Base-by-base conservation (phyloP, 1,140 invertebrate species). In the Leguminivora glycinivorella region DNA sequence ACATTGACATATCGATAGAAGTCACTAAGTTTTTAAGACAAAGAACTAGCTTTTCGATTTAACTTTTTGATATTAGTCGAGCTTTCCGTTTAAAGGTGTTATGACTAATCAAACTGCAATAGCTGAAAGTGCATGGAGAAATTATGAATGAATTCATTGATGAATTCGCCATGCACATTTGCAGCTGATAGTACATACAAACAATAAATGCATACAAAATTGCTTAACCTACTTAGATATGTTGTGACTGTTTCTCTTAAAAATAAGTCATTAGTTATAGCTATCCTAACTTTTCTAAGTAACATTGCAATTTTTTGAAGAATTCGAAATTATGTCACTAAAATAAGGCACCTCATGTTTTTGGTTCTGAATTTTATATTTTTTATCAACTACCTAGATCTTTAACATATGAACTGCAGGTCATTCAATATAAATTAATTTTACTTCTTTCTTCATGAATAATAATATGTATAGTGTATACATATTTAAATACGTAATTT, bases 331-430 rank as follows among this genome's bases (percentile, higher is more conserved):
- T 31, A 63, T 63, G 31, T 63, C 26, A 63, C 31, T 25, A 67
- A 40, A 79, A 73, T 87, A 85, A 87, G 85, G 85, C 85, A 87
- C 85, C 85, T 84, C 72, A 76, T 75, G 68, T 83, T 83, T 87
- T 87, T 85, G 83, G 83, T 87, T 63, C 25, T 34, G 58, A 40
- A 67, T 67, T 67, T 43, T 5, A 25, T 31, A 25, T 17, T 12
- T 24, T 67, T 67, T 43, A 14, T 63, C 22, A 63, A 26, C 58
- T n/a, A n/a, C n/a, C n/a, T 63, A 63, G 26, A 29, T 22, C 26
- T 63, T 52, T 10, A 22, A 22, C 19, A 52, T 52, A 52, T 52
- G 10, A 22, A 52, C 43, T 19, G 47, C 2, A 22, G 19, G 47
- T 19, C 17, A 19, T 7, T 14, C 40, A 5, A 43, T n/a, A n/a